phyloP scores from a whole-genome alignment of 2,113 vertebrate genomes.

The Bombycilla garrulus region DNA sequence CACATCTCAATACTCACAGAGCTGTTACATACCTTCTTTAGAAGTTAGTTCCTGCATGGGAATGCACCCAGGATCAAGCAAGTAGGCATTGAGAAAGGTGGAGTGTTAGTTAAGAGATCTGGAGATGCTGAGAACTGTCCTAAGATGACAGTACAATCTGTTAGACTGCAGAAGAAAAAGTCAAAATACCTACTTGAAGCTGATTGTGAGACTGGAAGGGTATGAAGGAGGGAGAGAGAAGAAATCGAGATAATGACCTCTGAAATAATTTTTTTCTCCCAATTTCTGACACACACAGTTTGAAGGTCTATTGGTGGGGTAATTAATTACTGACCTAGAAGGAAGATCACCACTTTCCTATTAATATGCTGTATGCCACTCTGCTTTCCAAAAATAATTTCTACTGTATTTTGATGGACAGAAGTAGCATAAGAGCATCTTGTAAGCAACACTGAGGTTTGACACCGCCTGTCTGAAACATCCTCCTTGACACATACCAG shows the following conservation, averaged over 20 bases:
- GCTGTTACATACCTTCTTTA: neutral
- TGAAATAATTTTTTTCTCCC: neutral
- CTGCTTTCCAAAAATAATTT: neutral
- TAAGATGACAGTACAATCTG: neutral
- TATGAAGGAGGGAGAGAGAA: neutral
- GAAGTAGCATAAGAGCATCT: neutral
- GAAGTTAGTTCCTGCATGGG: neutral
- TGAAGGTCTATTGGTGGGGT: neutral
- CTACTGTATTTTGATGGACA: neutral
- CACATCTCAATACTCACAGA: neutral
- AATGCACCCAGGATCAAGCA: neutral
- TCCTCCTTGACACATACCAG: neutral
- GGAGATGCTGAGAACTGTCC: neutral
- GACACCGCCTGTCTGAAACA: neutral
- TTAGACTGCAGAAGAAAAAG: neutral
- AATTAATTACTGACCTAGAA: neutral
- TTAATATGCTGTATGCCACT: neutral
- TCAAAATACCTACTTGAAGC: neutral
- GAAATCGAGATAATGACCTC: neutral
- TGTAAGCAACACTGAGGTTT: neutral
- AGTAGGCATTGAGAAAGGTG: neutral
- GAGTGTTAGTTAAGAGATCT: neutral
- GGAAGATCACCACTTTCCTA: neutral
- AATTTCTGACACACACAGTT: neutral
- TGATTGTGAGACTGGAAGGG: neutral